phyloP scores from a whole-genome alignment of 1,140 invertebrate species.

The Helicoverpa zea region DNA sequence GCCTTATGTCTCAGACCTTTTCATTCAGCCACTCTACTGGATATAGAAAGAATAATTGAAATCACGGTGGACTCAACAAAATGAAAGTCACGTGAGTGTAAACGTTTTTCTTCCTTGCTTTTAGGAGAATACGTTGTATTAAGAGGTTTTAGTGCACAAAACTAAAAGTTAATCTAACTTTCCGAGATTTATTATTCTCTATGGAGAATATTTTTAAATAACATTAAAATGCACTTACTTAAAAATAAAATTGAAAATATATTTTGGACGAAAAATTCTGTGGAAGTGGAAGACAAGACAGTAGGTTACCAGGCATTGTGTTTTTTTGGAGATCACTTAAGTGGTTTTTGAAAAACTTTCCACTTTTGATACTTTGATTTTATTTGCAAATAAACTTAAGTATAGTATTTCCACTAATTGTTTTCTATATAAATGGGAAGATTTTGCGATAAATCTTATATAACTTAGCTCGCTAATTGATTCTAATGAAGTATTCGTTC shows the following conservation, averaged over 20 bases:
- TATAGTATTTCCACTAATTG: neutral
- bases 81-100: neutral
- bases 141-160: neutral
- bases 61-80: neutral
- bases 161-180: slow-evolving; percentile 17
- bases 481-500: slow-evolving; percentile 22
- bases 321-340: neutral
- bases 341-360: neutral
- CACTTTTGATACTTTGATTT: neutral
- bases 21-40: neutral
- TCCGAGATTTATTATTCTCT: slow-evolving; percentile 25
- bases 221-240: slow-evolving; percentile 16
- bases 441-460: slow-evolving; percentile 5
- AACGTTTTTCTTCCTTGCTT: slow-evolving; percentile 1
- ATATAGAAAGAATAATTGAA: slow-evolving; percentile 36
- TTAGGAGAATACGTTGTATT: neutral
- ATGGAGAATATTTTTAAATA: slow-evolving; percentile 4
- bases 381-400: neutral
- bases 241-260: neutral
- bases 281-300: neutral
- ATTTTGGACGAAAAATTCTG: neutral
- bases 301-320: neutral
- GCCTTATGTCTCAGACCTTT: slow-evolving; percentile 27
- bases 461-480: neutral
- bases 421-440: neutral